Evolutionary conservation across 2,797 vertebrate species (phyloP), one percentile per base, ranked within the genome.

Genomic region (Salmo trutta): DNA sequence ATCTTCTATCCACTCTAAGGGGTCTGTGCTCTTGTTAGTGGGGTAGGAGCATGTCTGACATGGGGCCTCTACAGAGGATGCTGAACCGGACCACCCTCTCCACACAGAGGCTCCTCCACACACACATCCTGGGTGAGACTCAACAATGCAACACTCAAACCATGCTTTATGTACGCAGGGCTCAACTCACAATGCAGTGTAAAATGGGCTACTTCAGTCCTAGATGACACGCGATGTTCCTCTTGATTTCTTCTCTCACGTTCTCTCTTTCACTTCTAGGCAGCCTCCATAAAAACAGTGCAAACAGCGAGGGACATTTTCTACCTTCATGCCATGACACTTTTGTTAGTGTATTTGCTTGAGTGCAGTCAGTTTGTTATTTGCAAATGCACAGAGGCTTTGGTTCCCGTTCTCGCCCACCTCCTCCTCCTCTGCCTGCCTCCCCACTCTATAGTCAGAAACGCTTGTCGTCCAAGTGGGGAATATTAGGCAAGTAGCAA

Each of bases 111-210:
- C 66, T 69, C 27, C 65, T 79, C n/a, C 79, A 84, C 71, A 77
- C 41, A 47, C 82, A 82, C 77, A 75, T 91, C 82, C 76, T 85
- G 78, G 90, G 85, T 79, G 84, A 86, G 88, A 86, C 86, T 85
- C 84, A 16, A 10, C 51, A 52, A 53, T 16, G 52, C 52, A 53
- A 53, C 16, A 41, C 7, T 41, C 36, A 14, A 53, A 53, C 16
- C 52, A 16, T 16, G 52, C 52, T 56, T 56, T 6, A 17, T 56
- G 36, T 41, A 47, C 41, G 10, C 19, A 8, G 21, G n/a, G n/a
- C n/a, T 47, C 41, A 59, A 21, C 56, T 8, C 12, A 47, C 56
- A 19, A n/a, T 0, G 5, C 16, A 59, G 21, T n/a, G 8, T 59
- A n/a, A 7, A 59, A 59, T 3, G 1, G n/a, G 19, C 5, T 21